Conservation (phyloP, 2,797 vertebrate species). For the Amblyraja radiata region DNA sequence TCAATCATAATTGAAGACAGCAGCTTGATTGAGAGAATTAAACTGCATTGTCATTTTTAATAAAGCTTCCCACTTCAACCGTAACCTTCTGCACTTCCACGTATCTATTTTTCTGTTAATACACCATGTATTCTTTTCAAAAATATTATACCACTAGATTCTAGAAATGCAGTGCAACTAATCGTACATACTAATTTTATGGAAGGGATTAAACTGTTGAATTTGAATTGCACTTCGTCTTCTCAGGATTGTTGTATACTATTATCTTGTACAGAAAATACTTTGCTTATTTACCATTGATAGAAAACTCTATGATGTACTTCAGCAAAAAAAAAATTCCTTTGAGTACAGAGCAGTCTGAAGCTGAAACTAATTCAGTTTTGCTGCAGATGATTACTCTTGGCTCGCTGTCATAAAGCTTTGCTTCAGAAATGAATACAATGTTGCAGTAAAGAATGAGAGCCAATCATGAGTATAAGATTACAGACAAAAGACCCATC, state of each 20-base stretch:
- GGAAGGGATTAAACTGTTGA: not conserved
- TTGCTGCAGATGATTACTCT: too few species aligned
- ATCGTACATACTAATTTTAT: not conserved
- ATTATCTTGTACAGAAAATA: not conserved
- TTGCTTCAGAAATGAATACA: not conserved
- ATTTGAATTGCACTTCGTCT: not conserved
- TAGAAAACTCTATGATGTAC: not conserved
- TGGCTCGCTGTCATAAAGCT: not conserved
- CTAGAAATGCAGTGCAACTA: not conserved
- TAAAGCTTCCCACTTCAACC: not conserved
- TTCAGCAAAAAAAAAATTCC: not conserved
- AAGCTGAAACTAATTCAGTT: not conserved
- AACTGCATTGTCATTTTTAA: slow-evolving; percentile 8
- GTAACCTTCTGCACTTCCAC: not conserved
- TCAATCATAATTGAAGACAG: slow-evolving; percentile 16
- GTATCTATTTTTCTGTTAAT: slow-evolving; percentile 13
- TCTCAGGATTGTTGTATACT: not conserved
- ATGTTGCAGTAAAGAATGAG: not conserved
- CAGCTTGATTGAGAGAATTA: slow-evolving; percentile 21
- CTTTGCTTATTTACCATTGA: not conserved
- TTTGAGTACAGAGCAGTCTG: not conserved
- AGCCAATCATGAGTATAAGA: not conserved
- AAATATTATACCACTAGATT: not conserved
- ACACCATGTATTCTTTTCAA: not conserved
- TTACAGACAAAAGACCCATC: not conserved